phyloP scores from a whole-genome alignment of 2,888 invertebrate species.

The Escarpia spicata region DNA sequence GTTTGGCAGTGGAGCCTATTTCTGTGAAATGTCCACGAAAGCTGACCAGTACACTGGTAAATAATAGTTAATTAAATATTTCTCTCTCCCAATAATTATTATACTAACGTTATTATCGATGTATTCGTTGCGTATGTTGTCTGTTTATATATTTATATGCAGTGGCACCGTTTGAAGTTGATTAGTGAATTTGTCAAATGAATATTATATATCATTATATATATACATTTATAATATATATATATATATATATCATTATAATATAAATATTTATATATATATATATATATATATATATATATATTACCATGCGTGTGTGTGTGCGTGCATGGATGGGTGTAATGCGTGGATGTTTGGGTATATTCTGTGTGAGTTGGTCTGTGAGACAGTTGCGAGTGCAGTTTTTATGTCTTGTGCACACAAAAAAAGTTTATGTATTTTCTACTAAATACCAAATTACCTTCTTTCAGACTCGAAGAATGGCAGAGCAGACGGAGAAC shows the following conservation, averaged over 20 bases:
- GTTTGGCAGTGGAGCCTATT: slow-evolving; percentile 47
- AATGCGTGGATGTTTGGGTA: neutral
- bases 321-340: no score
- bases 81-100: neutral
- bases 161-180: no score
- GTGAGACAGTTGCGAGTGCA: neutral
- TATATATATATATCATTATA: no score
- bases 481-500: neutral
- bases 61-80: neutral
- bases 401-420: neutral
- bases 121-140: no score
- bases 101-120: no score
- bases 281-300: no score
- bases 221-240: no score
- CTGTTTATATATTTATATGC: no score
- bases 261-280: neutral
- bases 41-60: slow-evolving; percentile 52
- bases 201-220: no score
- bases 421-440: neutral
- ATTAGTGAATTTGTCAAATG: no score
- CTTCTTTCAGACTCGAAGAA: slow-evolving; percentile 27
- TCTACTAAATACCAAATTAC: neutral
- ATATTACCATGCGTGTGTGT: neutral
- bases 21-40: slow-evolving; percentile 50
- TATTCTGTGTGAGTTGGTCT: no score